Percentiles rank a stretch among this genome's conserved stretches.
Evolutionary conservation across 2,888 invertebrate genomes (phyloP).

Genomic region (Hyposoter didymator): DNA sequence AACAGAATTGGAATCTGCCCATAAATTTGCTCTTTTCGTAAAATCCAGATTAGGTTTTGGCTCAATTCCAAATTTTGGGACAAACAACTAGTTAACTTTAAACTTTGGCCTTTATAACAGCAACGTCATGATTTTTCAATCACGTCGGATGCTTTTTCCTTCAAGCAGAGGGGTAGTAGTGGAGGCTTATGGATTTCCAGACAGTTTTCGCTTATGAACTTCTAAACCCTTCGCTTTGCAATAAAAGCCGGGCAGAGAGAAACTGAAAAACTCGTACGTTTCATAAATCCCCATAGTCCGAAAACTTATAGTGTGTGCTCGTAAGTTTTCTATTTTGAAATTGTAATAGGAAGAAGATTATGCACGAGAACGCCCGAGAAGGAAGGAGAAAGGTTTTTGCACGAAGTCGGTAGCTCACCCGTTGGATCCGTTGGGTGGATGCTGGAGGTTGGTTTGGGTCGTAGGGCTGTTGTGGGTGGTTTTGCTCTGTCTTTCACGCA

Average conservation of each 20-base stretch:
- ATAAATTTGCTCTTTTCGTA: background rate
- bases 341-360: background rate
- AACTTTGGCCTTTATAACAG: background rate
- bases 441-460: conserved; percentile 24
- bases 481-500: conserved; percentile 42
- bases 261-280: background rate
- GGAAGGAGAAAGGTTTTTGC: conserved; percentile 17
- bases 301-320: background rate
- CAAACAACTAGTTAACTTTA: background rate
- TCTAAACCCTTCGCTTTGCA: background rate
- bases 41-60: conserved; percentile 4
- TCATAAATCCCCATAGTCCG: background rate
- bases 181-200: background rate
- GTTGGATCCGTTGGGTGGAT: conserved; percentile 28
- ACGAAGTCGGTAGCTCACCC: conserved; percentile 3
- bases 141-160: background rate
- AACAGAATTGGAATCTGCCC: background rate
- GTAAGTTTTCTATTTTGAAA: conserved; percentile 10
- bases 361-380: conserved; percentile 7
- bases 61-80: background rate
- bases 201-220: background rate
- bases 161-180: background rate
- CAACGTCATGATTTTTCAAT: background rate
- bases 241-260: background rate
- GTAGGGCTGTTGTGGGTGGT: conserved; percentile 37